A percentile compares a stretch with the other conserved stretches of the same genome.
These are phyloP conservation scores for Fistularia commersonii DNA, from an alignment of 2,797 vertebrate genomes.

Conservation along the genomic window DNA sequence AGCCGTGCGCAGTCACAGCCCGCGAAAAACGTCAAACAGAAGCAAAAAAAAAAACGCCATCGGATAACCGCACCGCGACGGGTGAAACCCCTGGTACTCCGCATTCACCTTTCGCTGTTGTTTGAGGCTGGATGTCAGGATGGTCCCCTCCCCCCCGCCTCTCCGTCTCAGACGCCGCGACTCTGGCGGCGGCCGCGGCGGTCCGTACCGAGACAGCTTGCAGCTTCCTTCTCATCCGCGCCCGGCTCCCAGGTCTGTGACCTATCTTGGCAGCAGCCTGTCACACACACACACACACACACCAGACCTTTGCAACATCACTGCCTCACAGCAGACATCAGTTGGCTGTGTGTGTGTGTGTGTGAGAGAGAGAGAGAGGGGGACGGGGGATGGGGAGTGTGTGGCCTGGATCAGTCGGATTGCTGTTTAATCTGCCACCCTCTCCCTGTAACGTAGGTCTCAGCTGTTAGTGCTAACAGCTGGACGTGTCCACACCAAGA, in stretches of 20 bases:
- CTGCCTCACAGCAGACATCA: slow-evolving; percentile 22
- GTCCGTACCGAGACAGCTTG: slow-evolving; percentile 31
- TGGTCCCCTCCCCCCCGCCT: slow-evolving; percentile 6
- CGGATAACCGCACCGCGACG: too few relatives aligned
- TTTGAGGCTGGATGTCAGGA: slow-evolving; percentile 23
- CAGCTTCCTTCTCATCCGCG: slow-evolving; percentile 46
- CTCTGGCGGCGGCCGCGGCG: slow-evolving; percentile 27
- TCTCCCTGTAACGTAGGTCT: slow-evolving; percentile 42
- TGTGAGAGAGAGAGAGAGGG: slow-evolving; percentile 7
- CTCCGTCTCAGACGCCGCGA: neutral
- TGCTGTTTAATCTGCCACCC: slow-evolving; percentile 64
- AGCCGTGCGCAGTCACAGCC: slow-evolving; percentile 15
- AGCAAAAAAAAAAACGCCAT: neutral
- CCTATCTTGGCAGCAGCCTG: slow-evolving; percentile 39
- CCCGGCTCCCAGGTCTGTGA: slow-evolving; percentile 24
- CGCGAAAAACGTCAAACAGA: slow-evolving; percentile 31
- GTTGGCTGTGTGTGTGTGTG: slow-evolving; percentile 29
- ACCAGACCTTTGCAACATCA: slow-evolving; percentile 31
- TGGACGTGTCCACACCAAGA: slow-evolving; percentile 33
- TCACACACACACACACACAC: slow-evolving; percentile 3
- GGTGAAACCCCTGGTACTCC: neutral
- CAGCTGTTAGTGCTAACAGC: slow-evolving; percentile 57
- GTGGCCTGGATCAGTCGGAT: slow-evolving; percentile 63
- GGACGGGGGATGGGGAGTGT: slow-evolving; percentile 19
- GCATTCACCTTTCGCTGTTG: slow-evolving; percentile 4